A percentile compares a stretch with the other conserved stretches of the same genome.
Conservation (phyloP, 1,140 invertebrate species). For the Bombus waltoni region DNA sequence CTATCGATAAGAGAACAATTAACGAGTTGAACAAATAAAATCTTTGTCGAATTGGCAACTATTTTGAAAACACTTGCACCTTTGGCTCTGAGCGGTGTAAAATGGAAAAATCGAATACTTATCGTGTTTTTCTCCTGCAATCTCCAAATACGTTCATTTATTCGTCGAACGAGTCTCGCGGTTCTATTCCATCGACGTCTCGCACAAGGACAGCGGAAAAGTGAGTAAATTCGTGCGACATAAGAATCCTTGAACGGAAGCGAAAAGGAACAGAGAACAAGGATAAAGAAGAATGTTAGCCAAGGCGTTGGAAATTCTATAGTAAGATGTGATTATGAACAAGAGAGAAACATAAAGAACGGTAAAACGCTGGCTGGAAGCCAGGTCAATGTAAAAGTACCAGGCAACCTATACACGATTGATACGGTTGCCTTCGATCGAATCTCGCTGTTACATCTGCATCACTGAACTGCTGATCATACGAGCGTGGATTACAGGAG, state of each 20-base stretch:
- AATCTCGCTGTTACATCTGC: slow-evolving; percentile 14
- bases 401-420: slow-evolving; percentile 25
- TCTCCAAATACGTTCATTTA: too few species aligned
- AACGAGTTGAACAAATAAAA: too few species aligned
- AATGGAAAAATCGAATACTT: too few species aligned
- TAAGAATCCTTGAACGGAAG: not conserved
- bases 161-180: not conserved
- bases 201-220: not conserved
- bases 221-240: too few species aligned
- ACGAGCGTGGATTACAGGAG: not conserved
- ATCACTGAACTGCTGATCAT: slow-evolving; percentile 21
- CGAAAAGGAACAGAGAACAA: too few species aligned
- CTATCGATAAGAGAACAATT: too few species aligned
- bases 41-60: too few species aligned
- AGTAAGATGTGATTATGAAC: not conserved
- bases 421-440: slow-evolving; percentile 3
- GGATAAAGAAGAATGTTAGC: not conserved
- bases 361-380: slow-evolving; percentile 36
- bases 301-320: not conserved
- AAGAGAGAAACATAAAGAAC: not conserved
- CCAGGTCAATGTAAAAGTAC: slow-evolving; percentile 51
- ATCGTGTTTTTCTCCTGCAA: too few species aligned
- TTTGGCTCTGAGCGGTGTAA: too few species aligned
- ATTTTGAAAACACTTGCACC: too few species aligned
- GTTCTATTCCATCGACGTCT: not conserved